Evolutionary conservation across 2,888 invertebrate genomes (phyloP).

Genomic region (Volucella inflata): DNA sequence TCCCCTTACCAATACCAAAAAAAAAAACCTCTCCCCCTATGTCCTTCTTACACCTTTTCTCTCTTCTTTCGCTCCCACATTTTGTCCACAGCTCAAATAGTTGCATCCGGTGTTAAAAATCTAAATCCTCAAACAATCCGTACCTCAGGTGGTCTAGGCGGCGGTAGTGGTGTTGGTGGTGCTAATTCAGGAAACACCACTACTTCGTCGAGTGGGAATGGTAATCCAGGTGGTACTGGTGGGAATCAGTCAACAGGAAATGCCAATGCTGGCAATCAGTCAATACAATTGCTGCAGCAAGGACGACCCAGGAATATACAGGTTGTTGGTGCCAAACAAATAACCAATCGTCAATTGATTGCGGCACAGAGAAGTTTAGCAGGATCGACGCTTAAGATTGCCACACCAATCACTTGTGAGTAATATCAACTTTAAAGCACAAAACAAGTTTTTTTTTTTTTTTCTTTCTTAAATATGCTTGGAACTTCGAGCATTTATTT

Average conservation of each 20-base stretch:
- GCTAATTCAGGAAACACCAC: slow-evolving; percentile 63
- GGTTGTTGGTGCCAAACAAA: slow-evolving; percentile 82
- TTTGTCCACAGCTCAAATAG: slow-evolving; percentile 85
- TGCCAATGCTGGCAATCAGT: slow-evolving; percentile 70
- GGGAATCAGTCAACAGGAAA: slow-evolving; percentile 61
- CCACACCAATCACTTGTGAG: slow-evolving; percentile 82
- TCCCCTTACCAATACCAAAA: slow-evolving; percentile 27
- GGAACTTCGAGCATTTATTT: no score
- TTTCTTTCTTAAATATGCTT: neutral
- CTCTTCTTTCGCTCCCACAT: slow-evolving; percentile 40
- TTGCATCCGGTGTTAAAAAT: slow-evolving; percentile 88
- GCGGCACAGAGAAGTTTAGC: slow-evolving; percentile 81
- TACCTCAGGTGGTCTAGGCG: slow-evolving; percentile 79
- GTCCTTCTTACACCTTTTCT: slow-evolving; percentile 41
- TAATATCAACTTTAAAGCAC: slow-evolving; percentile 48
- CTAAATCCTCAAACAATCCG: slow-evolving; percentile 83
- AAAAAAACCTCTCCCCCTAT: slow-evolving; percentile 20
- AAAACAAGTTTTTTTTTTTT: neutral
- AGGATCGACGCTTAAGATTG: slow-evolving; percentile 82
- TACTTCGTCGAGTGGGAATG: slow-evolving; percentile 34
- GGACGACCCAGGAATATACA: slow-evolving; percentile 82
- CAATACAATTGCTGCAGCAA: slow-evolving; percentile 81
- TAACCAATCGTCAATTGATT: slow-evolving; percentile 80
- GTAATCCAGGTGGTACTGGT: slow-evolving; percentile 33
- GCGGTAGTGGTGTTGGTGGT: slow-evolving; percentile 44